Base-by-base conservation (phyloP, 2,888 invertebrate species). In the Rhodophaea formosa region DNA sequence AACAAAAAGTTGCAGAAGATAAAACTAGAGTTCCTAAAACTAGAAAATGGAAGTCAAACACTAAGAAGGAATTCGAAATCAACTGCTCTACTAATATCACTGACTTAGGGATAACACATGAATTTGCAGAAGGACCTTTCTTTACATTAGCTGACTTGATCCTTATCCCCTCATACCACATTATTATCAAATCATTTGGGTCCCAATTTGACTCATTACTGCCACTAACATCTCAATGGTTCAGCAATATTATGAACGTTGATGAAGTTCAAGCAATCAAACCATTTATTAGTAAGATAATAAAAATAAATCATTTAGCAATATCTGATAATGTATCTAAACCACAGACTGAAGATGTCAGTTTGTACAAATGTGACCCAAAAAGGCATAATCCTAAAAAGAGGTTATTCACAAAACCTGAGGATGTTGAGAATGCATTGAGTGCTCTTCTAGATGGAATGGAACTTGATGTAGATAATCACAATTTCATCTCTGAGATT, bases 91-190 rank as follows among this genome's bases (percentile, higher is more conserved):
- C 82, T 1, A 92, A 91, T 58, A 84, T 92, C 52, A 82, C 90
- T 65, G 84, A 93, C 59, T 77, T 94, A 12, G 80, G 92, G 63
- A 80, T 94, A 7, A 91, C 90, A 42, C 97, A 98, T 78, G 88
- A 92, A 53, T 98, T 94, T 88, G 95, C 96, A 1, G 97, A 98
- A 86, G 97, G 97, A 0, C 94, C 95, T 1, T 93, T 92, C 63
- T 92, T 97, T 72, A 97, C 97, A 0, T 85, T 98, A 66, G 95
- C 97, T 3, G 98, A 98, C 84, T 79, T 97, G 44, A 93, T 98
- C 59, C 89, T 98, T 58, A 94, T 95, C 69, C 94, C 96, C 1
- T 94, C 95, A 70, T 92, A 95, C 71, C 87, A 93, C 62, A 85
- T 95, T 30, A 80, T 95, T 53, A 85, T 94, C 32, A 80, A 91